Evolutionary conservation across 2,888 invertebrate species (phyloP).

Genomic region (Tetranychus truncatus): DNA sequence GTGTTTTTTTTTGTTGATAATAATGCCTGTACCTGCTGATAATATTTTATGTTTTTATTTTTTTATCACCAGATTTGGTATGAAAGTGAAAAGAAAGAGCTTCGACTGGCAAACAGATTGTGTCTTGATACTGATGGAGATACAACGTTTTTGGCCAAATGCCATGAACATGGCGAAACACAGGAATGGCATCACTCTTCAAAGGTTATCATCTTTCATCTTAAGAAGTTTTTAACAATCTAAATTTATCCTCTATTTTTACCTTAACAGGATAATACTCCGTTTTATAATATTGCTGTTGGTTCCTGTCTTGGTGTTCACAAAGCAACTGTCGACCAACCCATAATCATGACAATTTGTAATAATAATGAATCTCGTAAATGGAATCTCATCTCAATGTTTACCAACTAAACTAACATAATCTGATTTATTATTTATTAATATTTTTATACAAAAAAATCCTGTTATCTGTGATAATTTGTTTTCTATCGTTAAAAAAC

Average conservation of each 20-base stretch:
- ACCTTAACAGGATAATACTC: slow-evolving; percentile 37
- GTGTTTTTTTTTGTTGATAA: too few relatives aligned
- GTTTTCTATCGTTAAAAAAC: too few relatives aligned
- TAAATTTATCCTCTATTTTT: slow-evolving; percentile 10
- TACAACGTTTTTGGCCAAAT: slow-evolving; percentile 60
- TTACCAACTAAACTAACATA: neutral
- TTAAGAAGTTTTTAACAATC: neutral
- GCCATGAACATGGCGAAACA: slow-evolving; percentile 72
- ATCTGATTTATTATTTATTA: too few relatives aligned
- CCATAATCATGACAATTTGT: slow-evolving; percentile 45
- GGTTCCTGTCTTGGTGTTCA: slow-evolving; percentile 57
- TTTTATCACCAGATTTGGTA: slow-evolving; percentile 50
- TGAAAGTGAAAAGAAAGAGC: slow-evolving; percentile 60
- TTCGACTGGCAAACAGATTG: slow-evolving; percentile 60
- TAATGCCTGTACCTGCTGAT: too few relatives aligned
- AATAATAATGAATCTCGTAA: slow-evolving; percentile 38
- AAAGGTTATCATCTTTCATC: slow-evolving; percentile 38
- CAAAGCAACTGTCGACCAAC: slow-evolving; percentile 34
- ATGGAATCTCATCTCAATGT: slow-evolving; percentile 38
- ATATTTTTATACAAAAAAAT: too few relatives aligned
- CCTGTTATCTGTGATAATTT: too few relatives aligned
- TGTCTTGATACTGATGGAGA: slow-evolving; percentile 59
- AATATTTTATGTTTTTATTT: slow-evolving; percentile 11
- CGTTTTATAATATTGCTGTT: slow-evolving; percentile 66
- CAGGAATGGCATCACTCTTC: slow-evolving; percentile 78